phyloP scores from a whole-genome alignment of 2,113 vertebrate species.

The Periophthalmus modestus region DNA sequence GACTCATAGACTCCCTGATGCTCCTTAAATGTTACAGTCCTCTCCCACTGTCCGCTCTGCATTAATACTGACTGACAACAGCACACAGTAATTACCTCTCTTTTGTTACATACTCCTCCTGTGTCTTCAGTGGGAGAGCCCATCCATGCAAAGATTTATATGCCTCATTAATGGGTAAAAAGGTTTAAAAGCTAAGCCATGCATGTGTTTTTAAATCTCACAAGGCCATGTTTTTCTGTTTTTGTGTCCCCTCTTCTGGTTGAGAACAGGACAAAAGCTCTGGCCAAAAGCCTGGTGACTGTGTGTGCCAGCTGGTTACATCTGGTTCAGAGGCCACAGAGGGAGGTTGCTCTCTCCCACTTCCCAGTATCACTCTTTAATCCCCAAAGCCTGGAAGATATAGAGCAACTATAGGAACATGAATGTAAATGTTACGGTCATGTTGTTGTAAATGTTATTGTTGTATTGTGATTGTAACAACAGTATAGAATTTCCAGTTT shows the following conservation, averaged over 20 bases:
- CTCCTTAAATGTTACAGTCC: constrained; percentile 27
- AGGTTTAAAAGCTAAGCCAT: constrained; percentile 10
- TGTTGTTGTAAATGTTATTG: no score
- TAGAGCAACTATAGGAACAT: not conserved
- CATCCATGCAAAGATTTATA: not conserved
- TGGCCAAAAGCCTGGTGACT: constrained; percentile 57
- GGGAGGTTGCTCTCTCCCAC: constrained; percentile 55
- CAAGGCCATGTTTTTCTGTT: constrained; percentile 16
- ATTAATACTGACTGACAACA: constrained; percentile 22
- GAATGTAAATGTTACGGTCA: no score
- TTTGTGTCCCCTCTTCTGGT: constrained; percentile 50
- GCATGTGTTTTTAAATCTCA: constrained; percentile 38
- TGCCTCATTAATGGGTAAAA: not conserved
- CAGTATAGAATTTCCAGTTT: no score
- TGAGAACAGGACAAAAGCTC: constrained; percentile 68
- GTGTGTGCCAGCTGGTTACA: constrained; percentile 63
- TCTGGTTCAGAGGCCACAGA: constrained; percentile 67
- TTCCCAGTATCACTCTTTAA: constrained; percentile 13
- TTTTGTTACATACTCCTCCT: constrained; percentile 1
- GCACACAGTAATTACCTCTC: not conserved
- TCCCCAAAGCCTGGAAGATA: no score
- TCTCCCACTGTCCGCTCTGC: constrained; percentile 17
- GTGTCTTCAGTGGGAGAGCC: not conserved
- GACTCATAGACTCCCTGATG: constrained; percentile 43
- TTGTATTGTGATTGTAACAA: no score